Evolutionary conservation across 2,888 invertebrate species (phyloP).

Genomic region (Cerastis rubricosa): DNA sequence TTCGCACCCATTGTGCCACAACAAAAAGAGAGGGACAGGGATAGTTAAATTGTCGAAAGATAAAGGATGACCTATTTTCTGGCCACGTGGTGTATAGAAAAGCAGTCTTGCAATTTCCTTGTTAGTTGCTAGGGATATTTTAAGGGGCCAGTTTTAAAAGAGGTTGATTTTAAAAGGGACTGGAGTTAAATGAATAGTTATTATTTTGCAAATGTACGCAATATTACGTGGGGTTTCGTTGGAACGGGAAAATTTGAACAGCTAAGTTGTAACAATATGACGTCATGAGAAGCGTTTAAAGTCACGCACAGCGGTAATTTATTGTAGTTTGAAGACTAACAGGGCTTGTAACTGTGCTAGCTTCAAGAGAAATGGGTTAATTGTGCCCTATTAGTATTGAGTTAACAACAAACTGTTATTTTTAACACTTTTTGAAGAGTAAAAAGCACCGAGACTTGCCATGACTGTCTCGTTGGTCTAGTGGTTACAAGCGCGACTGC

Average conservation of each 20-base stretch:
- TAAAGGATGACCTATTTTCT: constrained; percentile 87
- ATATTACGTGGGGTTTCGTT: constrained; percentile 11
- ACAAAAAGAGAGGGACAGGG: constrained; percentile 72
- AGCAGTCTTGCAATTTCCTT: constrained; percentile 71
- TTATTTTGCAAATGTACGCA: constrained; percentile 35
- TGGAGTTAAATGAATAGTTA: constrained; percentile 23
- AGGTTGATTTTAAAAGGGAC: constrained; percentile 43
- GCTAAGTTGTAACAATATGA: constrained; percentile 57
- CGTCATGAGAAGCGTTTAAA: constrained; percentile 48
- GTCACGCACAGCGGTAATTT: constrained; percentile 58
- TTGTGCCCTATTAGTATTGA: constrained; percentile 21
- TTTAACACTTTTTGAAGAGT: background rate
- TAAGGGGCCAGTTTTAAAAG: constrained; percentile 41
- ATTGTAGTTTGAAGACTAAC: constrained; percentile 51
- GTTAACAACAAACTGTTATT: constrained; percentile 21
- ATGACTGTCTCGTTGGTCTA: no score
- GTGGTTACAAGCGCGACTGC: no score
- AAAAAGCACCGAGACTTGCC: background rate
- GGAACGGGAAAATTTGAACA: constrained; percentile 47
- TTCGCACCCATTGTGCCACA: constrained; percentile 61
- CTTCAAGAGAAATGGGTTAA: constrained; percentile 50
- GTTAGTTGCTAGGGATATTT: constrained; percentile 43
- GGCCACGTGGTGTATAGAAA: constrained; percentile 83
- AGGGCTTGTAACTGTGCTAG: constrained; percentile 51
- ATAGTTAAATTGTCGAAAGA: constrained; percentile 78